A percentile compares a stretch with the other conserved stretches of the same genome.
phyloP scores from a whole-genome alignment of 2,113 vertebrate species.

The Carettochelys insculpta region DNA sequence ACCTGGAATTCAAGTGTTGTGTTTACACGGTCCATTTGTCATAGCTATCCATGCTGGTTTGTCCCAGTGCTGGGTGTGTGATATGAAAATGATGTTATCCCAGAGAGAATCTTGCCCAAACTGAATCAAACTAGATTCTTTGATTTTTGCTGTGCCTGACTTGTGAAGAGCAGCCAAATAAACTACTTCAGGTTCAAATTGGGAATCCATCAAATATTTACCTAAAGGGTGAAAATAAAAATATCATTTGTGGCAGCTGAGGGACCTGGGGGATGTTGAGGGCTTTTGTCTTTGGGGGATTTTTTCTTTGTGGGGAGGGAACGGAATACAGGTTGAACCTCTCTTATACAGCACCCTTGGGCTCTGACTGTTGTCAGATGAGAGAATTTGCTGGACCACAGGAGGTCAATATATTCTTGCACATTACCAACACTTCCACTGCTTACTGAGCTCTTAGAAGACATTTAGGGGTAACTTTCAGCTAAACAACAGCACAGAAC shows the following conservation, averaged over 20 bases:
- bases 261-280: background rate
- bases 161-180: constrained; percentile 66
- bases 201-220: constrained; percentile 67
- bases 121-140: constrained; percentile 57
- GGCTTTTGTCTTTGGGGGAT: background rate
- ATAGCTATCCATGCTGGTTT: constrained; percentile 72
- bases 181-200: constrained; percentile 67
- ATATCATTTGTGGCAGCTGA: background rate
- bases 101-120: constrained; percentile 60
- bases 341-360: no score
- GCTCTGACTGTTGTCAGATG: no score
- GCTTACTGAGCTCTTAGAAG: no score
- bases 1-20: constrained; percentile 75
- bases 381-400: no score
- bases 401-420: no score
- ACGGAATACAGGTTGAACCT: no score
- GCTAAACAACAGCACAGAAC: no score
- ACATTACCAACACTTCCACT: no score
- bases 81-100: constrained; percentile 60
- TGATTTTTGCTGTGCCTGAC: constrained; percentile 68
- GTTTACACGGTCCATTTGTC: constrained; percentile 71
- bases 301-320: constrained; percentile 12
- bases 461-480: no score
- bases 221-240: constrained; percentile 34
- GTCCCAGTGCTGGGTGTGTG: constrained; percentile 71